Percentiles rank a stretch among this genome's conserved stretches.
Evolutionary conservation across 1,140 invertebrate genomes (phyloP).

Genomic region (Drosophila lacteicornis): DNA sequence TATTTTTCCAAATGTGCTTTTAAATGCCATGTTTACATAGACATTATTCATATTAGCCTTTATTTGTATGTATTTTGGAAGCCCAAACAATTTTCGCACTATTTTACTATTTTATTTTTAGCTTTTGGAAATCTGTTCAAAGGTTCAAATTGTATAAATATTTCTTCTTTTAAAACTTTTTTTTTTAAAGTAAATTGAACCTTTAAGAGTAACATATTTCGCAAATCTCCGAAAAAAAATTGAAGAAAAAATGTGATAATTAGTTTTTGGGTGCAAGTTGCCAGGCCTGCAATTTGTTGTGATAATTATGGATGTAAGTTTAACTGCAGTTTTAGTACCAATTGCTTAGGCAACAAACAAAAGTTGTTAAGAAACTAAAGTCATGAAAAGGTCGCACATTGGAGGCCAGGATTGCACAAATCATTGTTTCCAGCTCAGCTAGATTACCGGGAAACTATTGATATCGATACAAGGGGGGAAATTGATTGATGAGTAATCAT

Average conservation of each 20-base stretch:
- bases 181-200: background rate
- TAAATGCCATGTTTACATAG: slow-evolving; percentile 23
- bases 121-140: background rate
- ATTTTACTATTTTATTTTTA: background rate
- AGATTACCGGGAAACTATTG: slow-evolving; percentile 1
- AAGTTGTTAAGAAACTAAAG: background rate
- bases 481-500: slow-evolving; percentile 22
- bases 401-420: background rate
- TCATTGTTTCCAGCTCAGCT: background rate
- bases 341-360: no score
- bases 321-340: no score
- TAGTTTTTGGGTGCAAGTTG: background rate
- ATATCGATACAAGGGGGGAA: slow-evolving; percentile 6
- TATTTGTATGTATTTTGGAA: background rate
- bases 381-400: background rate
- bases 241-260: background rate
- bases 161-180: no score
- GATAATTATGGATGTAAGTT: background rate
- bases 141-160: background rate
- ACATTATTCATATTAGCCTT: background rate
- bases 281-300: background rate
- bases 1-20: slow-evolving; percentile 35
- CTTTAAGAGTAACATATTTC: background rate
- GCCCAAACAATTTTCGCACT: background rate
- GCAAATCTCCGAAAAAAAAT: no score